These are phyloP conservation scores for Papilio dardanus DNA, from an alignment of 1,140 invertebrate genomes.

Conservation along the genomic window DNA sequence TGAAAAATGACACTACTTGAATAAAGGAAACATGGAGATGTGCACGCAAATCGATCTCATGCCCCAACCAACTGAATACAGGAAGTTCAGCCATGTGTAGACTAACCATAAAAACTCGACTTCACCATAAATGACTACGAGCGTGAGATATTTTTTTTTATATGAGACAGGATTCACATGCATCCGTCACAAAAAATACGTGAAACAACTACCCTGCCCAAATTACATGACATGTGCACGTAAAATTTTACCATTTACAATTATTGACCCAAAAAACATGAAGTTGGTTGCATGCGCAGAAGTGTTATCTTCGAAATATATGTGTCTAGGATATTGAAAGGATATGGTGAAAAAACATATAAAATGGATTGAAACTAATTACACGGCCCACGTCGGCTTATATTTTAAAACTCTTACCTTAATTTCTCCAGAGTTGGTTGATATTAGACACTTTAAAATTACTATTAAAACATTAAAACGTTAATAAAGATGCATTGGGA, in stretches of 20 bases:
- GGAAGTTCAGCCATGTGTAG: slow-evolving; percentile 66
- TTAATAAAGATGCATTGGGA: slow-evolving; percentile 36
- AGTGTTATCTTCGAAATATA: slow-evolving; percentile 59
- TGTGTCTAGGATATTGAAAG: slow-evolving; percentile 65
- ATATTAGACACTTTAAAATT: background rate
- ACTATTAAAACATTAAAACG: background rate
- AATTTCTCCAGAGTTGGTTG: slow-evolving; percentile 30
- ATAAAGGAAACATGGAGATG: slow-evolving; percentile 29
- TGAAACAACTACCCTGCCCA: slow-evolving; percentile 57
- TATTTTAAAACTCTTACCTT: slow-evolving; percentile 57
- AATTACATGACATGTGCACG: slow-evolving; percentile 63
- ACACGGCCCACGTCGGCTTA: slow-evolving; percentile 57
- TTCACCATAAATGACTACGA: slow-evolving; percentile 62
- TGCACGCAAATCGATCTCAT: slow-evolving; percentile 39
- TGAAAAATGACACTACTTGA: slow-evolving; percentile 31
- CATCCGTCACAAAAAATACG: slow-evolving; percentile 67
- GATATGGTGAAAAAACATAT: slow-evolving; percentile 69
- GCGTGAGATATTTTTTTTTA: slow-evolving; percentile 76
- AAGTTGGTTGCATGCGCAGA: slow-evolving; percentile 65
- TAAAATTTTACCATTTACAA: slow-evolving; percentile 48
- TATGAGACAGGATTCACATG: slow-evolving; percentile 64
- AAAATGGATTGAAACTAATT: slow-evolving; percentile 72
- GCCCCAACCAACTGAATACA: slow-evolving; percentile 56
- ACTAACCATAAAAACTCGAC: slow-evolving; percentile 57
- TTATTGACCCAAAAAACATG: slow-evolving; percentile 57